phyloP scores from a whole-genome alignment of 2,888 invertebrate genomes.

The Diploptera punctata region DNA sequence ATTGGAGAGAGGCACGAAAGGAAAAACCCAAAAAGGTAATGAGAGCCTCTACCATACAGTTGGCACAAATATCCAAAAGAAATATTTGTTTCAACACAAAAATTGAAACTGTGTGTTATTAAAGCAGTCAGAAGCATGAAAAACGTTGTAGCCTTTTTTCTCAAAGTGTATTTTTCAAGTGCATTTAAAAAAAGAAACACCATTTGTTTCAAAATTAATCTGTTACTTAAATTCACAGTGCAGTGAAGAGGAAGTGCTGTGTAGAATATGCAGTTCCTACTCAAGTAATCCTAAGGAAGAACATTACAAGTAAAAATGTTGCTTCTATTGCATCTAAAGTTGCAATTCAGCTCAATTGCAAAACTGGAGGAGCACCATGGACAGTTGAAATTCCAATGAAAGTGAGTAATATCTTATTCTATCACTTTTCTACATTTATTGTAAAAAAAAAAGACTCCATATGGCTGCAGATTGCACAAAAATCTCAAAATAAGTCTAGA shows the following conservation, averaged over 20 bases:
- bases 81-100: too few relatives aligned
- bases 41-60: too few relatives aligned
- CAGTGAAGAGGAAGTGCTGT: conserved; percentile 86
- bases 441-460: neutral
- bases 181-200: neutral
- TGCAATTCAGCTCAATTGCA: conserved; percentile 91
- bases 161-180: too few relatives aligned
- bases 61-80: too few relatives aligned
- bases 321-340: conserved; percentile 91
- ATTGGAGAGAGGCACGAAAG: too few relatives aligned
- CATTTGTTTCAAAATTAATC: neutral
- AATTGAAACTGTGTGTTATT: too few relatives aligned
- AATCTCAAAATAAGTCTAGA: too few relatives aligned
- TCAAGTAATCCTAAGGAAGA: conserved; percentile 58
- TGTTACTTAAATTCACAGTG: conserved; percentile 65
- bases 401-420: conserved; percentile 60
- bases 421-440: conserved; percentile 35
- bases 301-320: conserved; percentile 65
- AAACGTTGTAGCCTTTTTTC: too few relatives aligned
- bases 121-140: too few relatives aligned
- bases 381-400: conserved; percentile 69
- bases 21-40: too few relatives aligned
- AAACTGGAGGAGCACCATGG: conserved; percentile 93
- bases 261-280: conserved; percentile 70
- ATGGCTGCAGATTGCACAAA: neutral